These are phyloP conservation scores for Hydroisotoma schaefferi DNA, from an alignment of 2,888 invertebrate genomes.

Conservation along the genomic window DNA sequence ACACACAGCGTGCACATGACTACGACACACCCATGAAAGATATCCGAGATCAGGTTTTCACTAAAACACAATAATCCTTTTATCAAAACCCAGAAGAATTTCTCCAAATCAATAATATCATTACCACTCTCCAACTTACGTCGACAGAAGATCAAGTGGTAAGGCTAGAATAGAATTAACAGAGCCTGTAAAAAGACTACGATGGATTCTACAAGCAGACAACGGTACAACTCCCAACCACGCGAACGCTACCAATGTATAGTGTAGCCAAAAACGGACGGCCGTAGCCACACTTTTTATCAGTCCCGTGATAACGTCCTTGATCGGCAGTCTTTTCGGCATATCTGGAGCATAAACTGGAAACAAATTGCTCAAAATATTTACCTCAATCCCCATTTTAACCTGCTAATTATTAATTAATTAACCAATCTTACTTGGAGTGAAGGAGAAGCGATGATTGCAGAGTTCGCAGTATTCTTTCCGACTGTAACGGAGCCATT, in stretches of 20 bases:
- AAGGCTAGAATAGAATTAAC: slow-evolving; percentile 73
- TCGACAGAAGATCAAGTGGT: slow-evolving; percentile 87
- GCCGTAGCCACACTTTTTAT: slow-evolving; percentile 85
- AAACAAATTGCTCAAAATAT: slow-evolving; percentile 33
- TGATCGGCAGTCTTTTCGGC: slow-evolving; percentile 93
- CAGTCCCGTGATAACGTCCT: slow-evolving; percentile 86
- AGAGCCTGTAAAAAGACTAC: slow-evolving; percentile 86
- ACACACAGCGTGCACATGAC: slow-evolving; percentile 93
- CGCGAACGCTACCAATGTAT: slow-evolving; percentile 91
- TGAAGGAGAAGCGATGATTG: slow-evolving; percentile 95
- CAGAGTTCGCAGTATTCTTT: slow-evolving; percentile 99
- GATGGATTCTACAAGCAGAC: slow-evolving; percentile 92
- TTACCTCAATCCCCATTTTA: not conserved
- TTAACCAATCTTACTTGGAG: slow-evolving; percentile 68
- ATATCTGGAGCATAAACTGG: slow-evolving; percentile 96
- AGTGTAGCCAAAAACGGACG: slow-evolving; percentile 94
- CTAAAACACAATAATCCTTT: slow-evolving; percentile 27
- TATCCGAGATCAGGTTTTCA: slow-evolving; percentile 87
- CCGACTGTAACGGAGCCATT: slow-evolving; percentile 98
- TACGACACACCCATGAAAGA: slow-evolving; percentile 93
- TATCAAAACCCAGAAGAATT: not conserved
- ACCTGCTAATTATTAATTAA: not conserved
- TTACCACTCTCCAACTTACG: slow-evolving; percentile 53
- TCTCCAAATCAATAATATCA: not conserved
- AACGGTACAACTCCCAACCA: slow-evolving; percentile 97